Percentiles rank a stretch among this genome's conserved stretches.
Conservation (phyloP, 1,140 invertebrate species). For the Mylabris phalerata region DNA sequence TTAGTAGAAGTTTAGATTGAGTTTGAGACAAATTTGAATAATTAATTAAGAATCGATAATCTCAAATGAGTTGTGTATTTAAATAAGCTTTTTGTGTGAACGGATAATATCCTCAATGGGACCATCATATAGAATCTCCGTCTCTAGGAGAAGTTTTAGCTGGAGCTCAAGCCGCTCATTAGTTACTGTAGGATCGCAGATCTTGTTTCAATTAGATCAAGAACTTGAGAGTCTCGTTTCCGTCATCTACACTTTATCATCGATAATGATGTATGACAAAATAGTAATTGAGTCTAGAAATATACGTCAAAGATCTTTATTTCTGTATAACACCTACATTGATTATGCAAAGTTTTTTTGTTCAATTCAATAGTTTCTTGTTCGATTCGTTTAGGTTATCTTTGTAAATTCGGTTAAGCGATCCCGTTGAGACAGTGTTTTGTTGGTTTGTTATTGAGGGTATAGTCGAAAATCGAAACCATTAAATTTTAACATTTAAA, state of each 20-base stretch:
- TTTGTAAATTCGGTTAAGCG: conserved; percentile 12
- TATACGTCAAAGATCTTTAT: too few species aligned
- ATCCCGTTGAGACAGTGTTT: conserved; percentile 1
- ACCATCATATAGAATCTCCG: conserved; percentile 24
- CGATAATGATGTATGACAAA: conserved; percentile 30
- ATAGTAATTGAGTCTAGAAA: too few species aligned
- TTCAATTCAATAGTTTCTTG: too few species aligned
- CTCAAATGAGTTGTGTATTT: conserved; percentile 24
- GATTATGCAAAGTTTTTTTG: background rate
- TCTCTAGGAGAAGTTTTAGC: conserved; percentile 9
- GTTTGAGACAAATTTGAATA: conserved; percentile 20
- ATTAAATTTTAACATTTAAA: conserved; percentile 24
- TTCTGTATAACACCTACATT: background rate
- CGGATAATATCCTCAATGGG: conserved; percentile 30
- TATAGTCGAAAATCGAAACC: conserved; percentile 8
- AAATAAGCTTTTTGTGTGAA: conserved; percentile 19
- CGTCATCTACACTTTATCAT: conserved; percentile 29
- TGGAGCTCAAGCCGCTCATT: conserved; percentile 29
- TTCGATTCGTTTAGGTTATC: too few species aligned
- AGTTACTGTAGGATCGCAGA: conserved; percentile 21
- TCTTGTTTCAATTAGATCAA: conserved; percentile 38
- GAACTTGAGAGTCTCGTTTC: conserved; percentile 32
- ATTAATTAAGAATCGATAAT: conserved; percentile 31
- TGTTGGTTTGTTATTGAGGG: background rate
- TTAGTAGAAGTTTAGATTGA: background rate